Base-by-base conservation (phyloP, 1,140 invertebrate species). In the Dendroctonus valens region DNA sequence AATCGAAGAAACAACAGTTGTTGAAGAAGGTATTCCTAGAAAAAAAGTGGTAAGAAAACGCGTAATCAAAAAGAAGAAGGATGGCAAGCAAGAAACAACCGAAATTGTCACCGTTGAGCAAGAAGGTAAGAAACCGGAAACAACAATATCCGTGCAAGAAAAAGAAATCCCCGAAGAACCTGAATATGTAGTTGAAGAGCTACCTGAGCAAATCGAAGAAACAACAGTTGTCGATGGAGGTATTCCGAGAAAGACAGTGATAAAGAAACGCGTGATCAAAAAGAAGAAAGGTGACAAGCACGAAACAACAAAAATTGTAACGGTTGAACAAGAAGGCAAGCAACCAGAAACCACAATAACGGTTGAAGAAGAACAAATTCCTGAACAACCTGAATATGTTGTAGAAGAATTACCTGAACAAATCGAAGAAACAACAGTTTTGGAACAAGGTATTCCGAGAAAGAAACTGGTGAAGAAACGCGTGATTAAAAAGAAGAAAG, bases 1-100 rank as follows among this genome's bases (percentile, higher is more conserved):
- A 67, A 46, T 74, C 58, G 57, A 70, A 67, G 62, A 69, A 50
- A 67, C 26, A 9, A 57, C 67, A 63, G 65, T 73, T 0, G 60
- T 66, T 48, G 72, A 75, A 51, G 63, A 71, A 41, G 72, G 68
- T 15, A 58, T 62, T 41, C 46, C 72, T 14, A 78, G 79, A 60
- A 79, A 79, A 63, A 73, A 74, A 65, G 70, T 78, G 53, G 79
- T 70, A 15, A 81, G 76, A 41, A 72, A 80, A 61, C 52, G 73
- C 11, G 57, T 74, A 7, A 79, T 75, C 62, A 74, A 73, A 71
- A 79, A 76, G 51, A 67, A 74, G 38, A 54, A 65, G 39, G 72
- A 67, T 5, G 65, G 62, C 26, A 72, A 76, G 52, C 42, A 70
- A 38, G 72, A 76, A 44, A 58, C 42, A 2, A 76, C 79, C 12